Evolutionary conservation across 2,888 invertebrate genomes (phyloP), one percentile per base, ranked within the genome.

Genomic region (Galerucella pusilla): DNA sequence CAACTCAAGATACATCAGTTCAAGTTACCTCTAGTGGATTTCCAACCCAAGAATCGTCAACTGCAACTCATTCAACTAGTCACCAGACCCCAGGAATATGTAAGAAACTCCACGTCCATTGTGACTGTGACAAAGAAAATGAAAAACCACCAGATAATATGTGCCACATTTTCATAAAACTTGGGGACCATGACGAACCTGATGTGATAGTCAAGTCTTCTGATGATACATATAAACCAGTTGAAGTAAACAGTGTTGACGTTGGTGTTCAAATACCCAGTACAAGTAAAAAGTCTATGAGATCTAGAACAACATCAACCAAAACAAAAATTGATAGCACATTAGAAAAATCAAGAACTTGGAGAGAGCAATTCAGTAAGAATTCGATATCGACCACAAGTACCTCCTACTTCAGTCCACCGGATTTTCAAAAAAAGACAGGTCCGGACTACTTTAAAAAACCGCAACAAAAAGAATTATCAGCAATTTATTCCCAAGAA

Each of bases 341-440:
- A 25, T 14, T 63, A 28, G 69, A 70, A 63, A 80, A 75, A 77
- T 71, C 75, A 63, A 77, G 75, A 71, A 83, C 84, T 0, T 87
- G 87, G 87, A 81, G 81, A 42, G 84, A 86, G 12, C 82, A 85
- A 35, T 80, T 87, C 2, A 85, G 81, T 70, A 84, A 83, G 75
- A 86, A 84, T 75, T 85, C 85, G 2, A 78, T 79, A 12, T 80
- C 82, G 1, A 83, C 84, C 25, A 82, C 86, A 5, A 87, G 86
- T 76, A 88, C 88, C 12, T 85, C 87, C 0, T 88, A 88, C 78
- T 80, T 84, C 59, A 87, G 87, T 77, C 87, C 86, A 0, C 88
- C 88, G 5, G 83, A 86, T 73, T 82, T 83, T 71, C 77, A 80
- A 9, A 77, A 59, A 60, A 64, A 73, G 49, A 79, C 75, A 73